Evolutionary conservation across 2,797 vertebrate species (phyloP), one percentile per base, ranked within the genome.

Genomic region (Sebastes variabilis): DNA sequence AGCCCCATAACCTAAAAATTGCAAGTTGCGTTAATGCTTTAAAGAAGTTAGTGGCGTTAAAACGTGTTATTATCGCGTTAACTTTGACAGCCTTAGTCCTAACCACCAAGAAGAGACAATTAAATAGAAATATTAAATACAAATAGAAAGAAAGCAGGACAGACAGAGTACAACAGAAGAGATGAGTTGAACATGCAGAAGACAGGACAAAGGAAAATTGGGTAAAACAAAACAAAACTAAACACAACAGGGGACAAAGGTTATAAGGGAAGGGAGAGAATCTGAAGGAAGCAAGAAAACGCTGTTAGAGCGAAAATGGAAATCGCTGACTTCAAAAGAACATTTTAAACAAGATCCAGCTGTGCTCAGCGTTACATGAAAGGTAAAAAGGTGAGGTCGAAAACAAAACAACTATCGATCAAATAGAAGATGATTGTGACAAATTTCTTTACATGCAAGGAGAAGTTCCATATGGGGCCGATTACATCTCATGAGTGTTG

Each of bases 371-470:
- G 49, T 70, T 75, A 62, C 64, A 73, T 25, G 8, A 58, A 74
- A 84, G 85, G 87, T 90, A 73, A 88, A 34, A 82, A 92, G 83
- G 78, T 86, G 55, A 80, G 73, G 78, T 89, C 72, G 14, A 85
- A 69, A 65, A 14, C 52, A 82, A 52, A 54, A 52, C 49, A 52
- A 54, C 49, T n/a, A 54, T n/a, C 49, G 49, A 54, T 54, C 49
- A 72, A 56, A 66, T 52, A 62, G 14, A 69, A 71, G 49, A 49
- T 80, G 5, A 87, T 81, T 79, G 74, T 56, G 69, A 83, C 54
- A 86, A 66, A 80, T 85, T 32, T 69, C 34, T 78, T 71, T 24
- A 65, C 14, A 20, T 80, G 54, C 52, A 64, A 30, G 54, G 18
- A n/a, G 74, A 69, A 36, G 32, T 71, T 38, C 70, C 22, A 79